Conservation (phyloP, 2,888 invertebrate species). For the Lapara coniferarum region DNA sequence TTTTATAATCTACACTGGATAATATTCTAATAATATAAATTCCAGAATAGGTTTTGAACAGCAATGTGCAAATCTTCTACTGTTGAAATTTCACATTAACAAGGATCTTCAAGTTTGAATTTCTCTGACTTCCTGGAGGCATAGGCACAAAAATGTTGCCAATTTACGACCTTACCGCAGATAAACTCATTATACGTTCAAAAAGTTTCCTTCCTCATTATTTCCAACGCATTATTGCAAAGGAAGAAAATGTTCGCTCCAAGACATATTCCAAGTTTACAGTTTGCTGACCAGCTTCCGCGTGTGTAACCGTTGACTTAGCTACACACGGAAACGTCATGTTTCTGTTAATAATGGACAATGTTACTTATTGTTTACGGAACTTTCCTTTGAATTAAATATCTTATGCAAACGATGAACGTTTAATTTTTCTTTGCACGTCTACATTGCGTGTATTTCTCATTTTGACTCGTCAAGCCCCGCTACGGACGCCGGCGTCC, state of each 20-base stretch:
- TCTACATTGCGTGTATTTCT: background rate
- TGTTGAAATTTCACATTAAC: too few species aligned
- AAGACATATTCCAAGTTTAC: conserved; percentile 20
- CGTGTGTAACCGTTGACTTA: conserved; percentile 4
- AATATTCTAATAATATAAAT: too few species aligned
- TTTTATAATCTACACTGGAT: too few species aligned
- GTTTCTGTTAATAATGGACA: conserved; percentile 25
- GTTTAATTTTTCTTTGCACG: background rate
- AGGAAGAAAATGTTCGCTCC: conserved; percentile 6
- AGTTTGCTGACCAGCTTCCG: conserved; percentile 17
- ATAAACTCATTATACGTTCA: background rate
- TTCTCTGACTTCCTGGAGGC: too few species aligned
- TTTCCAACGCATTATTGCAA: background rate
- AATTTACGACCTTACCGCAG: background rate
- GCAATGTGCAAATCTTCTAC: too few species aligned
- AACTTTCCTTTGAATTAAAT: conserved; percentile 30
- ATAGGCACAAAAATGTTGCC: background rate
- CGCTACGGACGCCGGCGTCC: too few species aligned
- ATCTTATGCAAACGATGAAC: background rate
- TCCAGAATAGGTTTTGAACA: too few species aligned
- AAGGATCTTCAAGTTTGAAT: too few species aligned
- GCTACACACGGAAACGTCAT: conserved; percentile 19
- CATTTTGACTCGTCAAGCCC: too few species aligned
- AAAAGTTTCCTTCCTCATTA: background rate
- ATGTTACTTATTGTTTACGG: conserved; percentile 35